Evolutionary conservation across 1,140 invertebrate species (phyloP), one percentile per base, ranked within the genome.

Genomic region (Calliopsis andreniformis): DNA sequence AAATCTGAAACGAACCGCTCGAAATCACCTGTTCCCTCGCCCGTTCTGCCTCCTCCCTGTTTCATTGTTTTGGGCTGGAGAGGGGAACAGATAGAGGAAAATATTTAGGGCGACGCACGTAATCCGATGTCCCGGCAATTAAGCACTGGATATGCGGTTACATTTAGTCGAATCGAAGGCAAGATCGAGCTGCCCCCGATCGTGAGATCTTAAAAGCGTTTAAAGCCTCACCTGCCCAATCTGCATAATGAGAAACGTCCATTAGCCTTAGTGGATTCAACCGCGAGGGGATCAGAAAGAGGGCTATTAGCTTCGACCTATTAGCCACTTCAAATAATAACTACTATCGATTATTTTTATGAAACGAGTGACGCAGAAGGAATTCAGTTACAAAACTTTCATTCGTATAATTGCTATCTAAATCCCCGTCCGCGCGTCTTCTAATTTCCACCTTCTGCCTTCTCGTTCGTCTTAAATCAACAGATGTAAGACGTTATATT

Each of bases 161-260:
- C 61, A 47, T 68, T 71, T 39, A 55, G 47, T n/a, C 55, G 49
- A 75, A 82, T 78, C 76, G 43, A 61, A 78, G 47, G 28, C 35
- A 39, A 69, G 79, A 81, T 78, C 79, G 69, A 23, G 51, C 59
- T 55, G 49, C 39, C 62, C 25, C 28, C 56, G 80, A 82, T 82
- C 75, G 4, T 3, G 70, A 71, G 77, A 83, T 83, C 80, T 83
- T 83, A 83, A 83, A 79, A 83, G 82, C 80, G 76, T 73, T 83
- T 82, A 64, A 83, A 79, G 61, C 73, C 58, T 68, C 80, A 83
- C 82, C 80, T 85, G 83, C 75, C 49, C 75, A 61, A 86, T 84
- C 72, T 82, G 77, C 82, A 82, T 85, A 86, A 82, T 86, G 82
- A 86, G 78, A 78, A 61, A 42, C 76, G 71, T 69, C 84, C 82